Evolutionary conservation across 30 jellyfish, hydroid and myxozoan species (phyloP).

Genomic region (Haliclystus octoradiatus): DNA sequence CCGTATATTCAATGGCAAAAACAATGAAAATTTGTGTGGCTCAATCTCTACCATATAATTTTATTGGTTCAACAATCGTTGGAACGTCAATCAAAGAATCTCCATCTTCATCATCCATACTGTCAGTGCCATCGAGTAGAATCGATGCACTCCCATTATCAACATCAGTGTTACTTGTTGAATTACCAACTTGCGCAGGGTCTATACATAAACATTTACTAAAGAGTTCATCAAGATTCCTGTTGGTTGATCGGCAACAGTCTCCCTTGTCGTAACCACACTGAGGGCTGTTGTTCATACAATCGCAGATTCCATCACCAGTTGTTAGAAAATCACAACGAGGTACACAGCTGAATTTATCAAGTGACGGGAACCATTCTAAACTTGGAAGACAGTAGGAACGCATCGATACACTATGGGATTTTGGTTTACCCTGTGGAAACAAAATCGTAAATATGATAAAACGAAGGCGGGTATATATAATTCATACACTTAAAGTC

Average conservation of each 20-base stretch:
- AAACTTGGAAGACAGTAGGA: slow-evolving; percentile 46
- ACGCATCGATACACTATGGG: background rate
- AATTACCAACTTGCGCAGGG: background rate
- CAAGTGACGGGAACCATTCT: slow-evolving; percentile 48
- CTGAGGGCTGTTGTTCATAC: slow-evolving; percentile 58
- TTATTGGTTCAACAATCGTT: too few relatives aligned
- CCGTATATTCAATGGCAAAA: too few relatives aligned
- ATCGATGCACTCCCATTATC: background rate
- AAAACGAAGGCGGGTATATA: too few relatives aligned
- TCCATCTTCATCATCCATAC: background rate
- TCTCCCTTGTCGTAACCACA: slow-evolving; percentile 84
- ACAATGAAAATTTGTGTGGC: too few relatives aligned
- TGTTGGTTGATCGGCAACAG: slow-evolving; percentile 40
- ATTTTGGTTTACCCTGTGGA: slow-evolving; percentile 11
- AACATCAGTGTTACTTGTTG: background rate
- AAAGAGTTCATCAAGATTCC: background rate
- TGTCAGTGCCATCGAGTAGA: background rate
- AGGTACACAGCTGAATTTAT: slow-evolving; percentile 18
- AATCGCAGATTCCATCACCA: slow-evolving; percentile 72
- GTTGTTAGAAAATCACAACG: slow-evolving; percentile 14
- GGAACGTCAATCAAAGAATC: background rate
- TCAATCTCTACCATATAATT: too few relatives aligned
- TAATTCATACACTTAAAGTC: too few relatives aligned
- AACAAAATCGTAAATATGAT: too few relatives aligned
- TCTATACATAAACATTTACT: slow-evolving; percentile 19